Percentiles rank a stretch among this genome's conserved stretches.
These are phyloP conservation scores for Ibycter americanus DNA, from an alignment of 2,797 vertebrate genomes.

Conservation along the genomic window DNA sequence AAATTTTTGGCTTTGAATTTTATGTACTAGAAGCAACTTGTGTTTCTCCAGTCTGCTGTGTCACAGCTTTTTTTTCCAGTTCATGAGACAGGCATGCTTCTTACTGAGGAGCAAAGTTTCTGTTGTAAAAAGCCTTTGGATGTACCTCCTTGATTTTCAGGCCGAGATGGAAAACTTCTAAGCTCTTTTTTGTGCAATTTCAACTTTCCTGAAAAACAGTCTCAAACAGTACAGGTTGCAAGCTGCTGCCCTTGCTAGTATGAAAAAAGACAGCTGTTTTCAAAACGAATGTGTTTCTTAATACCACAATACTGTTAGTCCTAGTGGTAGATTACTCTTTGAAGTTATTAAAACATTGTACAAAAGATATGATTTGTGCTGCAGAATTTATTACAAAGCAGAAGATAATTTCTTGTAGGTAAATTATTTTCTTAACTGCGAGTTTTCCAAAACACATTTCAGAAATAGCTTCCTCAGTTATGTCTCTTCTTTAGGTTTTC, in stretches of 20 bases:
- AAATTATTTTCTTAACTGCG: background rate
- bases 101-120: slow-evolving; percentile 22
- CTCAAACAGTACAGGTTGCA: background rate
- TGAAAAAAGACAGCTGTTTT: background rate
- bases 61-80: slow-evolving; percentile 57
- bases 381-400: background rate
- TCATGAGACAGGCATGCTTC: slow-evolving; percentile 38
- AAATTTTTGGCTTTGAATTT: slow-evolving; percentile 52
- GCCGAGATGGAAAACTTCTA: background rate
- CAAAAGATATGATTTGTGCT: background rate
- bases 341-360: background rate
- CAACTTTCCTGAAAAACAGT: background rate
- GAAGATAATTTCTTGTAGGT: background rate
- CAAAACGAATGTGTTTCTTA: background rate
- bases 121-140: slow-evolving; percentile 33
- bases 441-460: background rate
- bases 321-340: background rate
- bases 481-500: background rate
- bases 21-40: slow-evolving; percentile 26
- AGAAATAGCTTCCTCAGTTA: background rate
- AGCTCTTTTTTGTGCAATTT: background rate
- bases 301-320: background rate
- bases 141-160: background rate
- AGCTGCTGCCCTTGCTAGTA: background rate
- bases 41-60: slow-evolving; percentile 18